These are phyloP conservation scores for Embiotoca jacksoni DNA, from an alignment of 2,113 vertebrate genomes.

Conservation along the genomic window DNA sequence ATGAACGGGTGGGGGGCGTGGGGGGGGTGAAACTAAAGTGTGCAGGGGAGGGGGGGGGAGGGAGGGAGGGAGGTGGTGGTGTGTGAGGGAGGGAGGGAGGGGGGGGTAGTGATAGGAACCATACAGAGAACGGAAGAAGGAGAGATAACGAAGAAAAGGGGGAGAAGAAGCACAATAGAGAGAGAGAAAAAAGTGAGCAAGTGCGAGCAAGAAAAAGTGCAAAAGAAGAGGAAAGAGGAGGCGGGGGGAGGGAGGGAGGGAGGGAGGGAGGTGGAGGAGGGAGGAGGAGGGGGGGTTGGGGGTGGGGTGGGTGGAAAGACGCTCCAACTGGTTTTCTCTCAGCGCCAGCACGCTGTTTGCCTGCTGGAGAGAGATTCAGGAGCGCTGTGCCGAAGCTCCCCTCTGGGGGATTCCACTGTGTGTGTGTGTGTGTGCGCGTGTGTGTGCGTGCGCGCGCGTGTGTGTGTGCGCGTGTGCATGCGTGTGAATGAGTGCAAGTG, in stretches of 20 bases:
- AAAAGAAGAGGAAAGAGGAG: constrained; percentile 12
- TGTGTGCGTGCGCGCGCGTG: constrained; percentile 11
- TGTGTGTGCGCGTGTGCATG: constrained; percentile 13
- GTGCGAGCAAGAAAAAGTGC: constrained; percentile 53
- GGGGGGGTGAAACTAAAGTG: constrained; percentile 38
- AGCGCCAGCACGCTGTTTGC: constrained; percentile 73
- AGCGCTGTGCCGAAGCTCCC: constrained; percentile 70
- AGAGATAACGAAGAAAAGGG: neutral
- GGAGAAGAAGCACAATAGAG: constrained; percentile 3
- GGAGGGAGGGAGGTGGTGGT: neutral
- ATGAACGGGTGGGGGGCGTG: constrained; percentile 68
- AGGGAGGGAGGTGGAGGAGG: neutral
- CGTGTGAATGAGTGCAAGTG: constrained; percentile 63
- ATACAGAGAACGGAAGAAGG: constrained; percentile 17
- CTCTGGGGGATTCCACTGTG: constrained; percentile 74
- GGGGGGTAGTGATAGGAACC: neutral
- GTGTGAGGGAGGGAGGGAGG: neutral
- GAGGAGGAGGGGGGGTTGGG: neutral
- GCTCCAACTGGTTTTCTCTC: constrained; percentile 72
- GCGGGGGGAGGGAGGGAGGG: neutral
- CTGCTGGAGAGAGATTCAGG: constrained; percentile 78
- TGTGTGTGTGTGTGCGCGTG: constrained; percentile 24
- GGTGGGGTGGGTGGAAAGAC: neutral
- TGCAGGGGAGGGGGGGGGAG: too few species aligned
- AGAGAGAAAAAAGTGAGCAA: constrained; percentile 55